phyloP scores from a whole-genome alignment of 23 tunicate species.

The Trididemnum nubilum region DNA sequence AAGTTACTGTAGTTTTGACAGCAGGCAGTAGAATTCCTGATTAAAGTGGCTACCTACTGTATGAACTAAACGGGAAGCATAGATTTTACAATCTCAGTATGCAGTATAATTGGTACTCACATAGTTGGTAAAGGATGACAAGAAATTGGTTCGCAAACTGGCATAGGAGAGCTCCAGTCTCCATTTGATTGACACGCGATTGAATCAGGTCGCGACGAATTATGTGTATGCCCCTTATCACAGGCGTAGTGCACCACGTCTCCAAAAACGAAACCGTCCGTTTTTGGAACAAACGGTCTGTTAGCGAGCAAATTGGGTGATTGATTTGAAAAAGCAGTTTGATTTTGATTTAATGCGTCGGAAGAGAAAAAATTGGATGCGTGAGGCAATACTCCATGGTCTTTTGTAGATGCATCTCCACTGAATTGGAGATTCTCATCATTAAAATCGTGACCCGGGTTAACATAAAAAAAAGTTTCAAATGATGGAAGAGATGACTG shows the following conservation, averaged over 20 bases:
- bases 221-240: conserved; percentile 40
- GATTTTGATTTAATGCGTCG: neutral
- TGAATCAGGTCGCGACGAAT: conserved; percentile 1
- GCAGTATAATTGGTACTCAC: no score
- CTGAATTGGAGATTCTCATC: neutral
- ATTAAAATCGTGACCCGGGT: neutral
- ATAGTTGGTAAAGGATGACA: conserved; percentile 46
- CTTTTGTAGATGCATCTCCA: neutral
- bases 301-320: no score
- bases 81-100: no score
- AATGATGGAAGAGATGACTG: conserved; percentile 6
- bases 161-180: conserved; percentile 15
- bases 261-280: conserved; percentile 28
- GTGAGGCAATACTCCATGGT: no score
- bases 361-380: neutral
- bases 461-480: neutral
- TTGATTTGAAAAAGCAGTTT: no score
- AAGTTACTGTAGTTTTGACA: no score
- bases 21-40: no score
- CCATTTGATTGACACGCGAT: conserved; percentile 28
- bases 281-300: neutral
- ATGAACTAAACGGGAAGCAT: no score
- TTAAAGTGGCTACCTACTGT: no score
- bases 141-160: conserved; percentile 34
- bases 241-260: conserved; percentile 54